Evolutionary conservation across 1,140 invertebrate genomes (phyloP).

Genomic region (Euwallacea similis): DNA sequence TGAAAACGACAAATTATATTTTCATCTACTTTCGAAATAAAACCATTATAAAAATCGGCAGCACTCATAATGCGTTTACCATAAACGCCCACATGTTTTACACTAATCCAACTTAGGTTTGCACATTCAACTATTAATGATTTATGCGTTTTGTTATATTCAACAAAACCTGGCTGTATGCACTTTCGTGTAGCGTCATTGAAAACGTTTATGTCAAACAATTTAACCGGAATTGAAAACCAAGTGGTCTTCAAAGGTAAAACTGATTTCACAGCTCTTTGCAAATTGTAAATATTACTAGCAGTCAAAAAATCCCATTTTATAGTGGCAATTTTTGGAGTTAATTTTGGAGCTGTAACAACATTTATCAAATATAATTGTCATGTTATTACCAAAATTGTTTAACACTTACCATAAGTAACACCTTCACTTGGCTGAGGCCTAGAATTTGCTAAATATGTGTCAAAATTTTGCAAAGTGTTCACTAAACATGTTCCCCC

Average conservation of each 20-base stretch:
- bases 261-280: slow-evolving; percentile 67
- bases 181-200: slow-evolving; percentile 37
- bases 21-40: slow-evolving; percentile 20
- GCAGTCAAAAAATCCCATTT: slow-evolving; percentile 66
- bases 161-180: slow-evolving; percentile 54
- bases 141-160: slow-evolving; percentile 58
- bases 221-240: slow-evolving; percentile 60
- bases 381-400: not conserved
- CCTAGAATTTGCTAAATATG: slow-evolving; percentile 59
- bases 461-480: slow-evolving; percentile 64
- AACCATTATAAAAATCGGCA: slow-evolving; percentile 66
- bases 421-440: slow-evolving; percentile 64
- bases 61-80: slow-evolving; percentile 64
- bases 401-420: slow-evolving; percentile 65
- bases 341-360: slow-evolving; percentile 72
- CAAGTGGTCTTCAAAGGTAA: slow-evolving; percentile 65
- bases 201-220: slow-evolving; percentile 59
- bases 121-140: slow-evolving; percentile 62
- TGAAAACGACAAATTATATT: slow-evolving; percentile 12
- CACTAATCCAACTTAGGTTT: slow-evolving; percentile 60
- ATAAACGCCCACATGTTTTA: slow-evolving; percentile 61
- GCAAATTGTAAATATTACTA: slow-evolving; percentile 64
- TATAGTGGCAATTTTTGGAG: slow-evolving; percentile 60
- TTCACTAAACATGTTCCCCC: slow-evolving; percentile 71
- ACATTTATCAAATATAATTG: not conserved